These are phyloP conservation scores for Bombus consobrinus DNA, from an alignment of 1,140 invertebrate genomes.

Conservation along the genomic window DNA sequence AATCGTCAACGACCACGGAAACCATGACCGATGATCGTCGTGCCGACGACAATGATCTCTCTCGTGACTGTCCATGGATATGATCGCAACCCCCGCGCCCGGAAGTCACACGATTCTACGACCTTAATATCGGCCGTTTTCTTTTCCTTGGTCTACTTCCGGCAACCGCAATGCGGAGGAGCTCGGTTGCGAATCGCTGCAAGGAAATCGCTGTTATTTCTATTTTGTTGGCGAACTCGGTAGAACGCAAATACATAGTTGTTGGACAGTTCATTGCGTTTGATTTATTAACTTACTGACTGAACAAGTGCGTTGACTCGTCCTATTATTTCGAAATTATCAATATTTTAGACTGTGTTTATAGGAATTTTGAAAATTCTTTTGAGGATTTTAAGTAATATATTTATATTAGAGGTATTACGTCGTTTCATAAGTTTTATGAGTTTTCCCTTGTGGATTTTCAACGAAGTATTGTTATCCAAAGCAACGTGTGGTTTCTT, in stretches of 20 bases:
- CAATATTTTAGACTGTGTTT: too few relatives aligned
- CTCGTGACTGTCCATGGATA: not conserved
- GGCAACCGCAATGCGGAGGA: conserved; percentile 48
- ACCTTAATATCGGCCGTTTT: not conserved
- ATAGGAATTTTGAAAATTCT: not conserved
- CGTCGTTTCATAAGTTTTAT: not conserved
- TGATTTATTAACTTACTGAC: not conserved
- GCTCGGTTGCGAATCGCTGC: not conserved
- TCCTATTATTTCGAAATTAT: not conserved
- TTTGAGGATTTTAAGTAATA: not conserved
- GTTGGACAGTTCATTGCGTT: not conserved
- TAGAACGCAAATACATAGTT: not conserved
- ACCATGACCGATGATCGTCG: conserved; percentile 20
- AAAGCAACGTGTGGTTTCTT: too few relatives aligned
- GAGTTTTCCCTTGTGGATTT: too few relatives aligned
- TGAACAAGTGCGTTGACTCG: not conserved
- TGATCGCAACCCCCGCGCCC: too few relatives aligned
- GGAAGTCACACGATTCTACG: not conserved
- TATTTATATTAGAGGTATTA: not conserved
- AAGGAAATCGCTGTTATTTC: not conserved
- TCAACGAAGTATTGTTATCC: too few relatives aligned
- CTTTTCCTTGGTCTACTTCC: not conserved
- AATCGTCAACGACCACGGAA: conserved; percentile 19
- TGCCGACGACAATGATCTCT: not conserved
- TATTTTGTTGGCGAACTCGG: not conserved